Evolutionary conservation across 2,113 vertebrate species (phyloP).

Genomic region (Oncorhynchus nerka): DNA sequence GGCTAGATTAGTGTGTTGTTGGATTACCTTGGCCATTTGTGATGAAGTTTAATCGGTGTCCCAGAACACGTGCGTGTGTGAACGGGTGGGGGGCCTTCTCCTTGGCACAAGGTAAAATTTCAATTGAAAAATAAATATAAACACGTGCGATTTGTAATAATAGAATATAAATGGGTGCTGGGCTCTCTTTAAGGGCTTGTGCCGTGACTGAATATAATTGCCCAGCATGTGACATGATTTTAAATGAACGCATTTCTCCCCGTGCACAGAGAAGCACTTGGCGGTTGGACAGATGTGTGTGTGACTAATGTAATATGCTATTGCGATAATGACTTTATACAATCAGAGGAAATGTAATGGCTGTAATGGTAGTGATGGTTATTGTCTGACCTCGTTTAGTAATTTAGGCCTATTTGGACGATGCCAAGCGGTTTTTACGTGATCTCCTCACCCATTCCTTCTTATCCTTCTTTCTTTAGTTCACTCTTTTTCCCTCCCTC

Average conservation of each 20-base stretch:
- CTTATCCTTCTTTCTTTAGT: neutral
- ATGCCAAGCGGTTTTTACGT: neutral
- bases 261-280: neutral
- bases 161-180: neutral
- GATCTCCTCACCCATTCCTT: neutral
- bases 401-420: neutral
- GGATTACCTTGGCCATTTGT: neutral
- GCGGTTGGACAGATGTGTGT: neutral
- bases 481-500: neutral
- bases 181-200: slow-evolving; percentile 22
- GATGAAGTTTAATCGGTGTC: slow-evolving; percentile 8
- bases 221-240: slow-evolving; percentile 33
- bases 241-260: slow-evolving; percentile 10
- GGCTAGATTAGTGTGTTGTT: neutral
- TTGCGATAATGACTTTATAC: slow-evolving; percentile 12
- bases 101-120: neutral
- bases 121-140: neutral
- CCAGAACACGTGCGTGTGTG: neutral
- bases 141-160: neutral
- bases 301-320: neutral
- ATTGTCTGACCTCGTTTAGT: neutral
- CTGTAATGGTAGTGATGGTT: slow-evolving; percentile 4
- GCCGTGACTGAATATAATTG: slow-evolving; percentile 29
- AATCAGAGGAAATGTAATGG: slow-evolving; percentile 10
- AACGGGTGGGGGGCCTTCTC: neutral